These are phyloP conservation scores for Galeopsomyia nigrocyanea DNA, from an alignment of 2,888 invertebrate genomes.

Conservation along the genomic window DNA sequence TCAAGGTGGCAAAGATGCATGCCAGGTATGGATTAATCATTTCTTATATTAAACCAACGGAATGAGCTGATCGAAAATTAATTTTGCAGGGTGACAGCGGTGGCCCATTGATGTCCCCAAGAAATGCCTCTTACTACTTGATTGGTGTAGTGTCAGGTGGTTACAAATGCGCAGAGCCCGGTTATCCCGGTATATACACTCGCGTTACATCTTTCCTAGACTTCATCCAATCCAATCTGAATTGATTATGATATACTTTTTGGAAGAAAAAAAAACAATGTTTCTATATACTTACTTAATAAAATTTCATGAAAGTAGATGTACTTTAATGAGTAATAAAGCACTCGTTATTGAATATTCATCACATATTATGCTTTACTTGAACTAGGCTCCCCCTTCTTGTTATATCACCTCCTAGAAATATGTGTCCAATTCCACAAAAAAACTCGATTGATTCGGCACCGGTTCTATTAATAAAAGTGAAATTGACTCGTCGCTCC, in stretches of 20 bases:
- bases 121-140: slow-evolving; percentile 68
- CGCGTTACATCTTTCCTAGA: slow-evolving; percentile 45
- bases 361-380: too few relatives aligned
- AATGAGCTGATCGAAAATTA: not conserved
- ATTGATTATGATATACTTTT: slow-evolving; percentile 18
- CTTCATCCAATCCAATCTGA: slow-evolving; percentile 44
- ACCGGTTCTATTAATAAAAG: too few relatives aligned
- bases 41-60: not conserved
- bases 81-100: slow-evolving; percentile 78
- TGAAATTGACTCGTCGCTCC: too few relatives aligned
- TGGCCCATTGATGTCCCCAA: slow-evolving; percentile 80
- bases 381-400: too few relatives aligned
- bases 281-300: too few relatives aligned
- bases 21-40: slow-evolving; percentile 71
- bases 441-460: too few relatives aligned
- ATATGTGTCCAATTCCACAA: too few relatives aligned
- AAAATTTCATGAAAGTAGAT: too few relatives aligned
- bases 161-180: slow-evolving; percentile 73
- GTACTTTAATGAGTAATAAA: too few relatives aligned
- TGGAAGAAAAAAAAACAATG: too few relatives aligned
- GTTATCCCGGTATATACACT: slow-evolving; percentile 75
- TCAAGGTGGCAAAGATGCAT: slow-evolving; percentile 79
- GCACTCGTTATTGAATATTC: too few relatives aligned
- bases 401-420: too few relatives aligned
- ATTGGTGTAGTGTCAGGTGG: slow-evolving; percentile 79